Evolutionary conservation across 2,113 vertebrate species (phyloP).

Genomic region (Semnopithecus entellus): DNA sequence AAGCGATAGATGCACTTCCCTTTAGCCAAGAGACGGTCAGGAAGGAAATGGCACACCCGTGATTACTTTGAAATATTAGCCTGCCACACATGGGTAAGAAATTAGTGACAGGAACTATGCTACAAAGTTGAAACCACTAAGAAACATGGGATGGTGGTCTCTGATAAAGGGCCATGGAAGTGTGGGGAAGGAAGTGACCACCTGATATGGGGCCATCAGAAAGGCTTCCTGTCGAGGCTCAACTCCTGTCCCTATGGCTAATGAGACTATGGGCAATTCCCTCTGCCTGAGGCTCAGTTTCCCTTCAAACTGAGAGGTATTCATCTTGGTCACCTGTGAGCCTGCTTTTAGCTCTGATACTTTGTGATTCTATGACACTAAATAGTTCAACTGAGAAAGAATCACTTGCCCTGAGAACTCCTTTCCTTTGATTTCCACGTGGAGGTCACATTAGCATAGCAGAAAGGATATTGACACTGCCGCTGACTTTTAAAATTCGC

Average conservation of each 20-base stretch:
- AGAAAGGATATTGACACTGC: conserved; percentile 47
- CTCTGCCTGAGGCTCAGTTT: conserved; percentile 29
- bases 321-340: neutral
- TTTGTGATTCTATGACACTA: neutral
- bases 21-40: neutral
- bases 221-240: neutral
- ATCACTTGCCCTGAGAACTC: conserved; percentile 46
- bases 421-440: conserved; percentile 55
- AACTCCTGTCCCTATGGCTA: neutral
- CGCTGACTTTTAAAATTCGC: conserved; percentile 61
- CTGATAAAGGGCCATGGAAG: neutral
- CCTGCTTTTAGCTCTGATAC: neutral
- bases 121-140: neutral
- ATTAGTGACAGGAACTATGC: neutral
- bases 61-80: neutral
- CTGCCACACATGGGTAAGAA: neutral
- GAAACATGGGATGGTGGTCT: rapidly evolving
- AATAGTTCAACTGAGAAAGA: conserved; percentile 35
- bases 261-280: neutral
- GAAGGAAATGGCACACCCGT: neutral
- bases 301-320: neutral
- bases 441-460: conserved; percentile 54
- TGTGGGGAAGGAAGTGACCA: neutral
- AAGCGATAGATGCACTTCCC: neutral
- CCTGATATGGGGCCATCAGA: neutral